Base-by-base conservation (phyloP, 2,113 vertebrate species). In the Apodemus sylvaticus region DNA sequence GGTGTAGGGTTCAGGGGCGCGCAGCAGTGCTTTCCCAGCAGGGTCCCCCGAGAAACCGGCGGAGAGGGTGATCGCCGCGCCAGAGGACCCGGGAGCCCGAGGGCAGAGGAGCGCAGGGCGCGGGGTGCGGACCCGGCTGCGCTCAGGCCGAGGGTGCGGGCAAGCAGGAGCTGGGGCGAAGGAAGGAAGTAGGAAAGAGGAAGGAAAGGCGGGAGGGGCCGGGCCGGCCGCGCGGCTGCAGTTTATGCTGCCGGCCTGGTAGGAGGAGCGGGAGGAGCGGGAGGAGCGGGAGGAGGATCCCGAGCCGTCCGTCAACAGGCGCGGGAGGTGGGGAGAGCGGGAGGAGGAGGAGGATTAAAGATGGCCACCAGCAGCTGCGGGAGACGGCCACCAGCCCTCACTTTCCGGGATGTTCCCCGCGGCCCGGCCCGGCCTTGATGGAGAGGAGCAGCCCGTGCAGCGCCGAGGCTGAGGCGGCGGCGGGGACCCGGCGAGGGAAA, bases 301-400 rank as follows among this genome's bases (percentile, higher is more conserved):
- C 36, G 88, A 81, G 96, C 13, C 66, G 97, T 91, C 97, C 73
- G 97, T 74, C 97, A 95, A 94, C 74, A 3, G 88, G 89, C 91
- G 96, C 94, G 95, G 94, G 95, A 90, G 97, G 96, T 64, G 93
- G 94, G 31, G 97, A 88, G n/a, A 91, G 94, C 42, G 95, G 96
- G 73, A 85, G 94, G 94, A 94, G 98, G 93, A 94, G 98, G 97
- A 95, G 98, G 97, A 98, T 97, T 98, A 98, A 98, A 98, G 97
- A 98, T 98, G 98, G 98, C 98, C 97, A 98, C 98, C 98, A 77
- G 78, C 97, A 88, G 98, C 98, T 97, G 98, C 97, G 96, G 94
- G 96, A 74, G 76, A 74, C 91, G 53, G 97, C 96, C 31, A 17
- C 93, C 14, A 34, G 34, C 97, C 92, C 91, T 70, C 96, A 81